Conservation (phyloP, 2,113 vertebrate genomes). For the Hippocampus mohnikei region DNA sequence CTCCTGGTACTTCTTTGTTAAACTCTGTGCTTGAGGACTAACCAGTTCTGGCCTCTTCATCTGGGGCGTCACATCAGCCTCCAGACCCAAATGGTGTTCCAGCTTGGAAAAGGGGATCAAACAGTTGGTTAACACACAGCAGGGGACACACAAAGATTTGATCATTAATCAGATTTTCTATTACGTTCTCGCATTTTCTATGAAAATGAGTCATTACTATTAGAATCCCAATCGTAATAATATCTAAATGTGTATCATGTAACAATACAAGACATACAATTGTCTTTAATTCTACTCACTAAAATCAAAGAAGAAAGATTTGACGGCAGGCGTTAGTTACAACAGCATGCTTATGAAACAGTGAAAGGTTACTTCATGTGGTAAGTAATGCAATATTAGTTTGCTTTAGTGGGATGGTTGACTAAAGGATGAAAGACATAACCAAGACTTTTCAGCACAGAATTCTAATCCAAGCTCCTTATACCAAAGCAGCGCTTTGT, state of each 20-base stretch:
- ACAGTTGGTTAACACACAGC: slow-evolving; percentile 82
- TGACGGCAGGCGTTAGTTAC: slow-evolving; percentile 69
- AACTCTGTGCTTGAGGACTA: slow-evolving; percentile 80
- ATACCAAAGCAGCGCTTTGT: slow-evolving; percentile 27
- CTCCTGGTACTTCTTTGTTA: slow-evolving; percentile 83
- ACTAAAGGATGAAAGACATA: slow-evolving; percentile 61
- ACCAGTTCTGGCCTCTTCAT: slow-evolving; percentile 79
- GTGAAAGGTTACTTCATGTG: slow-evolving; percentile 66
- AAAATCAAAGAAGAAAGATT: slow-evolving; percentile 59
- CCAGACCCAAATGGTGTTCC: slow-evolving; percentile 78
- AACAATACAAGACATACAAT: slow-evolving; percentile 47
- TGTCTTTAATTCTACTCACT: slow-evolving; percentile 48
- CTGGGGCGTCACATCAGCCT: slow-evolving; percentile 77
- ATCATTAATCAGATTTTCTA: slow-evolving; percentile 55
- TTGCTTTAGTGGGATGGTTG: slow-evolving; percentile 53
- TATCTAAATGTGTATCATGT: slow-evolving; percentile 30
- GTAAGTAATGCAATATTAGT: slow-evolving; percentile 74
- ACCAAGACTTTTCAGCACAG: slow-evolving; percentile 40
- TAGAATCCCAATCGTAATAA: slow-evolving; percentile 30
- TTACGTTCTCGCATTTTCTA: slow-evolving; percentile 27
- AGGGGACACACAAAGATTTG: slow-evolving; percentile 71
- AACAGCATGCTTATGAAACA: slow-evolving; percentile 72
- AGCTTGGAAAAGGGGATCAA: slow-evolving; percentile 85
- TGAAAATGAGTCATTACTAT: slow-evolving; percentile 33
- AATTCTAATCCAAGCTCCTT: slow-evolving; percentile 40